phyloP scores from a whole-genome alignment of 1,140 invertebrate genomes.

The Theocolax elegans region DNA sequence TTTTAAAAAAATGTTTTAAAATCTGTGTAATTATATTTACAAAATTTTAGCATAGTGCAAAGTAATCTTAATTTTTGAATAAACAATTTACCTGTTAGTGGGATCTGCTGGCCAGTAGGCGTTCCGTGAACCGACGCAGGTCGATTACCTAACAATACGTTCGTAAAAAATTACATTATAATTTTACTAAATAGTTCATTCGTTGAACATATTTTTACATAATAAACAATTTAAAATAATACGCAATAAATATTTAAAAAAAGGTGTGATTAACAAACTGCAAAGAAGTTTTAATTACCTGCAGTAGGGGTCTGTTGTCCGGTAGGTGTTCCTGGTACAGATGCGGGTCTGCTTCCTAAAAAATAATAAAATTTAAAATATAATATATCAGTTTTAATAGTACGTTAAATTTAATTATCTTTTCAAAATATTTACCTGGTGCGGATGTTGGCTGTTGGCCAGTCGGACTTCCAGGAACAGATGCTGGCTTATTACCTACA shows the following conservation, averaged over 20 bases:
- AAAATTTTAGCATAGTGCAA: too few relatives aligned
- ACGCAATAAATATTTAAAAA: too few relatives aligned
- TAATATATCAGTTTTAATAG: too few relatives aligned
- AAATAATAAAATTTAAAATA: background rate
- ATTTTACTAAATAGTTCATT: too few relatives aligned
- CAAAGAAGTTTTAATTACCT: too few relatives aligned
- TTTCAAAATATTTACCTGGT: constrained; percentile 2
- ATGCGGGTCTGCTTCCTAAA: constrained; percentile 18
- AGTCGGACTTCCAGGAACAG: constrained; percentile 10
- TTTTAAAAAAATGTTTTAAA: too few relatives aligned
- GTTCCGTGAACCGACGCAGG: constrained; percentile 11
- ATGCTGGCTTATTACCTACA: constrained; percentile 29
- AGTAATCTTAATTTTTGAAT: too few relatives aligned
- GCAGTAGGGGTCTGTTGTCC: background rate
- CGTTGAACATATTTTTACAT: too few relatives aligned
- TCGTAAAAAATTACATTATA: too few relatives aligned
- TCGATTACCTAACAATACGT: constrained; percentile 8
- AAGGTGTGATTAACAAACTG: too few relatives aligned
- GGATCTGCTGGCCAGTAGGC: background rate
- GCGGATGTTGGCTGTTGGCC: background rate
- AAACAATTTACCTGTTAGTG: background rate
- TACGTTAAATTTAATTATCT: background rate
- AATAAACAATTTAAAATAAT: too few relatives aligned
- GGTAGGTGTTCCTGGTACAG: background rate
- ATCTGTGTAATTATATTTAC: too few relatives aligned